Evolutionary conservation across 2,797 vertebrate species (phyloP), one percentile per base, ranked within the genome.

Genomic region (Echiichthys vipera): DNA sequence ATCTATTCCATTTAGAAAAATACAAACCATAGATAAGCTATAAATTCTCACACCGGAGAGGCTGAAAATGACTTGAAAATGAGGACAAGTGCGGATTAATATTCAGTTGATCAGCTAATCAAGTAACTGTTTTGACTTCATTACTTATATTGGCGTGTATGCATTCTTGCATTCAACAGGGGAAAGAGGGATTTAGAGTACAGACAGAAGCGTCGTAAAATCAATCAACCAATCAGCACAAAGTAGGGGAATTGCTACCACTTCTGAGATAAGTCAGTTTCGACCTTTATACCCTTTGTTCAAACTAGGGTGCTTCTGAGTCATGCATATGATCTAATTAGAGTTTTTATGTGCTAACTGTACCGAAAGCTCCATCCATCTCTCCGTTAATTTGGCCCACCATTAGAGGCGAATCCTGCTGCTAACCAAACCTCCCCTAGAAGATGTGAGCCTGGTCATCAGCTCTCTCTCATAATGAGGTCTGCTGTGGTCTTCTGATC

Each of bases 241-340:
- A 32, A 32, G 22, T 1, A 13, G 8, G 49, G 20, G 18, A 53
- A 17, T 62, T 15, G 2, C 13, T 8, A 3, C 22, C 3, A 14
- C 63, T 58, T 68, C 30, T 20, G 13, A 30, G 29, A 54, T 47
- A 15, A 51, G 36, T 46, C 58, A 34, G 5, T 53, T 46, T 63
- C 69, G 36, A 51, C 65, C 49, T 74, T 49, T 20, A 49, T 76
- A 34, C 46, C 61, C 14, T 49, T 8, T 25, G 39, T 47, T 64
- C 30, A 62, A 66, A 70, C 68, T 15, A 3, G 14, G 46, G 12
- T 50, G 49, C 71, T n/a, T 78, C 61, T 40, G 80, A 79, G 64
- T 69, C 74, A 74, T 78, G 83, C 81, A 88, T 79, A 88, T 83
- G 50, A 84, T 81, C 84, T 24, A 72, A 89, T 89, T 84, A 84